A percentile compares a stretch with the other conserved stretches of the same genome.
Evolutionary conservation across 2,113 vertebrate genomes (phyloP).

Genomic region (Arothron firmamentum): DNA sequence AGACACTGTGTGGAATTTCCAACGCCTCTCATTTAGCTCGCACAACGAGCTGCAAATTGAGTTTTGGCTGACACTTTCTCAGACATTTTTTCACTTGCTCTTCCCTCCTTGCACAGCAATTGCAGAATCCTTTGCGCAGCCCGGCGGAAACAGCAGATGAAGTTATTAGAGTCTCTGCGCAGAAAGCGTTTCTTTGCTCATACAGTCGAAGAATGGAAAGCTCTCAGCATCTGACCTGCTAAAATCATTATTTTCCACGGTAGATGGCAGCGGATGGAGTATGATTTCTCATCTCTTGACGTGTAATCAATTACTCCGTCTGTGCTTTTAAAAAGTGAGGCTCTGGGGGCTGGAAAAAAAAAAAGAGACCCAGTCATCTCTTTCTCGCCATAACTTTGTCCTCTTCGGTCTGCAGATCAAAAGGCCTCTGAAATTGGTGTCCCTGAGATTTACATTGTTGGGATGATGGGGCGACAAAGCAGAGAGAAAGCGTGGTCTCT

Average conservation of each 20-base stretch:
- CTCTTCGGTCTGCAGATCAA: constrained; percentile 92
- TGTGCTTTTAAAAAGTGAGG: constrained; percentile 42
- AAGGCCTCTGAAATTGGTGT: constrained; percentile 78
- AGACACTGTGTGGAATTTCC: constrained; percentile 53
- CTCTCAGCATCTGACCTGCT: background rate
- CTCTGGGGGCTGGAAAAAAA: background rate
- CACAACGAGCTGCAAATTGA: constrained; percentile 31
- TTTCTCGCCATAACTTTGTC: constrained; percentile 85
- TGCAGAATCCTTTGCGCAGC: background rate
- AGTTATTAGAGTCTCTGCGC: background rate
- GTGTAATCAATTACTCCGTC: constrained; percentile 48
- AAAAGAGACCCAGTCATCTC: constrained; percentile 65
- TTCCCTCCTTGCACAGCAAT: constrained; percentile 24
- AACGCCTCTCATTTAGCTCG: constrained; percentile 35
- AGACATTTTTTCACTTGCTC: constrained; percentile 11
- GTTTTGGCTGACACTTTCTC: constrained; percentile 9
- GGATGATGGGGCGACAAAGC: constrained; percentile 83
- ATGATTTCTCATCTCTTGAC: constrained; percentile 14
- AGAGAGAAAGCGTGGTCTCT: constrained; percentile 82
- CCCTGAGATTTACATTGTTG: constrained; percentile 86
- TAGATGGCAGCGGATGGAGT: constrained; percentile 3
- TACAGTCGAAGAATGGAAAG: background rate
- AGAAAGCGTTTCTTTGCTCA: background rate
- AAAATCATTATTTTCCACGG: constrained; percentile 2
- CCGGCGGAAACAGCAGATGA: background rate